A percentile compares a stretch with the other conserved stretches of the same genome.
phyloP scores from a whole-genome alignment of 2,888 invertebrate genomes.

The Drosophila maculinotata region DNA sequence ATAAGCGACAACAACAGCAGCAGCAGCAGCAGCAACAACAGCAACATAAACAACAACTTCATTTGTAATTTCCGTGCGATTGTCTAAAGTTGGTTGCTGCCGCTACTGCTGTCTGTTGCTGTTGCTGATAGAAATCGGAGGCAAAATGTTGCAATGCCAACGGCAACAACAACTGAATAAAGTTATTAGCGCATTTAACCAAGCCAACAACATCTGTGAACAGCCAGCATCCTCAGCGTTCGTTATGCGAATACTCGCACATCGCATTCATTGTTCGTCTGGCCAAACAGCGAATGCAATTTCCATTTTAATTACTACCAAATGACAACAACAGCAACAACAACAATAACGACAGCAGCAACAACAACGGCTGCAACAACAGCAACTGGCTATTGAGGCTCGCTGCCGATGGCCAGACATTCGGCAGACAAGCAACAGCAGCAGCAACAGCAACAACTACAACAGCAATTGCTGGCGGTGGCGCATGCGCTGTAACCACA shows the following conservation, averaged over 20 bases:
- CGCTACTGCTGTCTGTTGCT: conserved; percentile 23
- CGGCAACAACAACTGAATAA: conserved; percentile 68
- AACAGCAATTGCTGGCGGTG: conserved; percentile 35
- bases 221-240: conserved; percentile 53
- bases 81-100: conserved; percentile 58
- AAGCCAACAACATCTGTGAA: conserved; percentile 66
- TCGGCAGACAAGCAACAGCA: conserved; percentile 54
- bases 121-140: conserved; percentile 67
- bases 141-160: conserved; percentile 72
- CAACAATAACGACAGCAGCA: conserved; percentile 12
- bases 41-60: conserved; percentile 62
- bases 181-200: conserved; percentile 81
- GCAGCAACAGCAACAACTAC: conserved; percentile 22
- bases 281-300: conserved; percentile 72
- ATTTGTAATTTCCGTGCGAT: conserved; percentile 79
- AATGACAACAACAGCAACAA: conserved; percentile 54
- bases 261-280: conserved; percentile 61
- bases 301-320: conserved; percentile 78
- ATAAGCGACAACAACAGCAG: conserved; percentile 31
- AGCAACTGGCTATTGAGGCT: conserved; percentile 22
- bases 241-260: conserved; percentile 48
- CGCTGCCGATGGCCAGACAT: conserved; percentile 59
- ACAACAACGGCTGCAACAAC: conserved; percentile 13
- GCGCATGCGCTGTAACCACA: conserved; percentile 64
- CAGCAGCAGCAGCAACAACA: conserved; percentile 23